Conservation (phyloP, 1,140 invertebrate genomes). For the Camponotus pennsylvanicus region DNA sequence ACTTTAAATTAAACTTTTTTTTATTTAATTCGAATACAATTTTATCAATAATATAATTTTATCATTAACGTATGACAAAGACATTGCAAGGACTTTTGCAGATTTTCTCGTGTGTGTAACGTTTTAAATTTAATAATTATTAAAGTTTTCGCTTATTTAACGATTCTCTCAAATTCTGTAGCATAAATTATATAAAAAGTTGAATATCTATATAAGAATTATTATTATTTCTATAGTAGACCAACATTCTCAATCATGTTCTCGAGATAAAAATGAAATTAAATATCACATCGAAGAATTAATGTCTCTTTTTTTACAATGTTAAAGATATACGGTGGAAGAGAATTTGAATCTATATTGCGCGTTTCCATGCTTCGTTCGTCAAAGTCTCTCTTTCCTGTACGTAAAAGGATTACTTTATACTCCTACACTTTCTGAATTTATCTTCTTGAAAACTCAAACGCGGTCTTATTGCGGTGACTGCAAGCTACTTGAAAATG, state of each 20-base stretch:
- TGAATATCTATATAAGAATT: background rate
- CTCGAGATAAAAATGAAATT: constrained; percentile 4
- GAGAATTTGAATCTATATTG: constrained; percentile 11
- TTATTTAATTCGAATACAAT: background rate
- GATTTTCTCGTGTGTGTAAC: background rate
- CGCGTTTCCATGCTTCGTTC: background rate
- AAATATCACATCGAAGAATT: background rate
- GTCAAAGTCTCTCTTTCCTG: background rate
- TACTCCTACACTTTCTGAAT: constrained; percentile 8
- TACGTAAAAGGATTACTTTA: constrained; percentile 23
- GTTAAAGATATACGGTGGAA: background rate
- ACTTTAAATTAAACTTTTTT: background rate
- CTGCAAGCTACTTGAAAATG: constrained; percentile 6
- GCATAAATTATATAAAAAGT: background rate
- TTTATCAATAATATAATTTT: background rate
- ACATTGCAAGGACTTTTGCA: background rate
- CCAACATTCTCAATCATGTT: background rate
- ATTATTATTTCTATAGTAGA: background rate
- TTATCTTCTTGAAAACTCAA: constrained; percentile 38
- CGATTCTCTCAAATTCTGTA: background rate
- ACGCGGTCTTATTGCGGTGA: constrained; percentile 18
- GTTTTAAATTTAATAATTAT: constrained; percentile 3
- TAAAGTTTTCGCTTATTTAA: background rate
- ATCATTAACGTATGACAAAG: background rate
- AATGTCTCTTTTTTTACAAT: background rate